Conservation (phyloP, 2,113 vertebrate genomes). For the Tenebrosternarchus preto region DNA sequence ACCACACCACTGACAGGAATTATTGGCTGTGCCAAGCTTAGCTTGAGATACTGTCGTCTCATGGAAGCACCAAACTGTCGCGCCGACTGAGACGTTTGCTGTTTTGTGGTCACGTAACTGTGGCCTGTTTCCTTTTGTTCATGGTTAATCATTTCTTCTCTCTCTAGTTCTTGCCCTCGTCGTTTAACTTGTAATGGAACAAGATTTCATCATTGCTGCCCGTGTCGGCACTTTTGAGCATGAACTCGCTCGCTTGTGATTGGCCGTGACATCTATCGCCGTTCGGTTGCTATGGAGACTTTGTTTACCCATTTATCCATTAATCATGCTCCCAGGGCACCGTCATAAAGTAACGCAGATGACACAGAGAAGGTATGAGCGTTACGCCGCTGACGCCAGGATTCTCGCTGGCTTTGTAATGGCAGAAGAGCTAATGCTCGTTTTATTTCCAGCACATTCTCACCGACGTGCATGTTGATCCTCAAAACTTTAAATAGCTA, state of each 20-base stretch:
- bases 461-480: constrained; percentile 62
- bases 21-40: neutral
- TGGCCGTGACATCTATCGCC: neutral
- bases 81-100: too few species aligned
- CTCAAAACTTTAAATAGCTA: constrained; percentile 73
- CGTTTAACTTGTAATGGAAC: neutral
- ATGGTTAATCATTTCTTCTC: too few species aligned
- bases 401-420: neutral
- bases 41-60: too few species aligned
- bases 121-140: too few species aligned
- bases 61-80: too few species aligned
- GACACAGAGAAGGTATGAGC: neutral
- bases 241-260: neutral
- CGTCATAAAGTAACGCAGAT: constrained; percentile 5
- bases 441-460: constrained; percentile 76
- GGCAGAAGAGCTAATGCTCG: constrained; percentile 54
- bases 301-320: constrained; percentile 10
- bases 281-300: constrained; percentile 7
- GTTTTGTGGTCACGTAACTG: too few species aligned
- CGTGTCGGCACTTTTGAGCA: neutral
- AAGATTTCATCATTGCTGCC: neutral
- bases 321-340: neutral
- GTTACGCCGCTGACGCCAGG: neutral
- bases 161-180: too few species aligned
- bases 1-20: constrained; percentile 30